Conservation (phyloP, 2,888 invertebrate genomes). For the Caradrina clavipalpis region DNA sequence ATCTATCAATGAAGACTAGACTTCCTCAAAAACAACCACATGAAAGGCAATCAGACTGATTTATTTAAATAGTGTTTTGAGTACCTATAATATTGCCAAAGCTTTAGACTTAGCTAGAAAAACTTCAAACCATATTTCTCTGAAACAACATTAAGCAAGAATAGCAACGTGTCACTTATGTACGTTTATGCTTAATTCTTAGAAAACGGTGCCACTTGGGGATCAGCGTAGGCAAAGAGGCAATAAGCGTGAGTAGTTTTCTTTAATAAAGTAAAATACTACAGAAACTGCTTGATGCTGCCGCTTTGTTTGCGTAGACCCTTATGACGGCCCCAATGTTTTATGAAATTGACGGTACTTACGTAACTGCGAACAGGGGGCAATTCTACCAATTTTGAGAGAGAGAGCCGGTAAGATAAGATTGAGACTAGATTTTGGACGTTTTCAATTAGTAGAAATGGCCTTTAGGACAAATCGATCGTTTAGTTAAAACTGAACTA, state of each 20-base stretch:
- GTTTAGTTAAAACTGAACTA: too few relatives aligned
- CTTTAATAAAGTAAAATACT: too few relatives aligned
- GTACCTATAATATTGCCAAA: slow-evolving; percentile 87
- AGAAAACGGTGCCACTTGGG: neutral
- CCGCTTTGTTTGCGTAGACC: too few relatives aligned
- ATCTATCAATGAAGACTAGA: slow-evolving; percentile 52
- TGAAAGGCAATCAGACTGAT: slow-evolving; percentile 78
- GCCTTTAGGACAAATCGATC: too few relatives aligned
- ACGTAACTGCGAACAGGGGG: too few relatives aligned
- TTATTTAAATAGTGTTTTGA: slow-evolving; percentile 71
- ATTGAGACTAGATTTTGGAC: too few relatives aligned
- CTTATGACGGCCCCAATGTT: too few relatives aligned
- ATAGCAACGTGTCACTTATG: neutral
- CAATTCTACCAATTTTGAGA: too few relatives aligned
- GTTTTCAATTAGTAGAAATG: too few relatives aligned
- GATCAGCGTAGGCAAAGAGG: neutral
- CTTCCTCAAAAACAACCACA: slow-evolving; percentile 55
- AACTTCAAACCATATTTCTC: slow-evolving; percentile 40
- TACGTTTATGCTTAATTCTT: neutral
- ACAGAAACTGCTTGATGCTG: too few relatives aligned
- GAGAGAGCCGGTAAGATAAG: too few relatives aligned
- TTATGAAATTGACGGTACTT: too few relatives aligned
- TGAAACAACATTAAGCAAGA: slow-evolving; percentile 10
- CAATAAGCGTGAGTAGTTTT: neutral
- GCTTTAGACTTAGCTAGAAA: slow-evolving; percentile 78